These are phyloP conservation scores for Acrobeloides nanus DNA, from an alignment of 2,888 invertebrate genomes.

Conservation along the genomic window DNA sequence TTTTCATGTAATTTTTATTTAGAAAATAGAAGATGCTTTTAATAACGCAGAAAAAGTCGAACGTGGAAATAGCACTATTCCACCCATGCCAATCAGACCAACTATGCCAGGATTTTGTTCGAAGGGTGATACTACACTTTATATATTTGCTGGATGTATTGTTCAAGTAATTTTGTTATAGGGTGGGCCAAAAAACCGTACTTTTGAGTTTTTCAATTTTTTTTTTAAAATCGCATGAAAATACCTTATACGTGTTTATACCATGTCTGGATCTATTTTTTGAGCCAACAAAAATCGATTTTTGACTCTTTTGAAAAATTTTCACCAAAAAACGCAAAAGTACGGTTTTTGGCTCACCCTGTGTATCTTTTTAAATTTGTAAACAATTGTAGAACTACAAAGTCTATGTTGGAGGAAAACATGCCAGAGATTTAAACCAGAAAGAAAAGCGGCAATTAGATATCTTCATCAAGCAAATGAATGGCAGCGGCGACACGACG, in stretches of 20 bases:
- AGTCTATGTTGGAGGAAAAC: constrained; percentile 41
- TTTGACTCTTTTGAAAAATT: neutral
- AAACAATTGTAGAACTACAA: constrained; percentile 44
- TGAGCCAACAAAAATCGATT: neutral
- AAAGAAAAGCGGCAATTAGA: constrained; percentile 39
- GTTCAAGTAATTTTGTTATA: constrained; percentile 34
- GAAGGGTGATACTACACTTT: constrained; percentile 43
- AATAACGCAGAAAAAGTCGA: no score
- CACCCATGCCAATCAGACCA: constrained; percentile 44
- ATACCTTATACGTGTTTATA: neutral
- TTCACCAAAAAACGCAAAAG: no score
- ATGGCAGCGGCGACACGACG: constrained; percentile 14
- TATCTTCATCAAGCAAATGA: constrained; percentile 36
- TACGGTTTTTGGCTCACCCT: no score
- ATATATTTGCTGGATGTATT: constrained; percentile 45
- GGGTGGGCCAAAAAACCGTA: no score
- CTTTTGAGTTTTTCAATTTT: constrained; percentile 2
- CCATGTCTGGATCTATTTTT: no score
- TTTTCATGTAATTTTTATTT: no score
- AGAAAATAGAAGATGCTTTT: no score
- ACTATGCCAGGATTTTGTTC: constrained; percentile 41
- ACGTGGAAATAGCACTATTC: no score
- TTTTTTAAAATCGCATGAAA: constrained; percentile 1
- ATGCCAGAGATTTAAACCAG: constrained; percentile 39
- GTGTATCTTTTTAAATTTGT: no score